These are phyloP conservation scores for Litocranius walleri DNA, from an alignment of 2,113 vertebrate genomes.

Conservation along the genomic window DNA sequence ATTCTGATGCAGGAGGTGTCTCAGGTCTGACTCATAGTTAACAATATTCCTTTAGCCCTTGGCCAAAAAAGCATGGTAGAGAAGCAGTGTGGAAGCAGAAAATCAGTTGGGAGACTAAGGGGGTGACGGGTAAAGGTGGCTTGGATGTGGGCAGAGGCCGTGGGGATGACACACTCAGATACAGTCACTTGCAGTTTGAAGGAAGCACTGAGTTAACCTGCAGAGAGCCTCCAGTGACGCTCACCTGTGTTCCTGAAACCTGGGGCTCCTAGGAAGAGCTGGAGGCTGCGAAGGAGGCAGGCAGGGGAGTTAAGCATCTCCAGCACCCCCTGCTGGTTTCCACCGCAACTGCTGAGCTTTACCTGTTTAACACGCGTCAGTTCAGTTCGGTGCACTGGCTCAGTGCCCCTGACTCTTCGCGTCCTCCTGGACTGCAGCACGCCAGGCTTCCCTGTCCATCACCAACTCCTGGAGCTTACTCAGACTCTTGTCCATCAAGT, in stretches of 20 bases:
- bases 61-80: background rate
- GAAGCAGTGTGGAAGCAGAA: background rate
- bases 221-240: background rate
- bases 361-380: background rate
- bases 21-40: background rate
- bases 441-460: background rate
- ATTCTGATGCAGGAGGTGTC: background rate
- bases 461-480: background rate
- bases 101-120: background rate
- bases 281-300: background rate
- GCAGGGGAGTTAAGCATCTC: background rate
- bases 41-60: background rate
- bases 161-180: background rate
- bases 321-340: background rate
- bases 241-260: background rate
- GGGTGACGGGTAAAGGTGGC: background rate
- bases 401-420: background rate
- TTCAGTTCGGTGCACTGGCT: background rate
- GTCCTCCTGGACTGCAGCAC: background rate
- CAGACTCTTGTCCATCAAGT: background rate
- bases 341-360: background rate
- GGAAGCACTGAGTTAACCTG: background rate
- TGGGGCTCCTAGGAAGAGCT: background rate
- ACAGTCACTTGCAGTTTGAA: background rate
- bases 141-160: rapidly evolving